These are phyloP conservation scores for Sinohyriopsis cumingii DNA, from an alignment of 2,888 invertebrate species.

Conservation along the genomic window DNA sequence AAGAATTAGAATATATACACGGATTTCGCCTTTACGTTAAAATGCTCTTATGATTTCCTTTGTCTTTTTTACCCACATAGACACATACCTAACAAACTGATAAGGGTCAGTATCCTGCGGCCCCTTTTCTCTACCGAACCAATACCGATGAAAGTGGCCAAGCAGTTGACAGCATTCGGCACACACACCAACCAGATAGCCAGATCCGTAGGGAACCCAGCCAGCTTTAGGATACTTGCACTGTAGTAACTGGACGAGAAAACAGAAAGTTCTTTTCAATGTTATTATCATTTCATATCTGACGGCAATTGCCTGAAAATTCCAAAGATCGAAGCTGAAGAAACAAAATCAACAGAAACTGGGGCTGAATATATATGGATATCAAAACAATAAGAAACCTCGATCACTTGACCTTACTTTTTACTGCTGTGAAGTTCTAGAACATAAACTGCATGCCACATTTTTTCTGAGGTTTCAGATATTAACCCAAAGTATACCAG, in stretches of 20 bases:
- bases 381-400: too few relatives aligned
- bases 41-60: too few relatives aligned
- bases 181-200: conserved; percentile 74
- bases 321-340: background rate
- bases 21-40: too few relatives aligned
- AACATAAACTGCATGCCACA: too few relatives aligned
- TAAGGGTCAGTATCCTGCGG: conserved; percentile 63
- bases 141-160: conserved; percentile 74
- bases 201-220: conserved; percentile 70
- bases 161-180: conserved; percentile 72
- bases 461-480: too few relatives aligned
- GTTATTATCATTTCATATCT: background rate
- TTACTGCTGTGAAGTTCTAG: too few relatives aligned
- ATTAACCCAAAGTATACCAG: too few relatives aligned
- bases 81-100: conserved; percentile 63
- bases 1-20: too few relatives aligned
- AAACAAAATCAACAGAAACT: background rate
- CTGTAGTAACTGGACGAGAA: conserved; percentile 73
- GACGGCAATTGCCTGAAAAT: background rate
- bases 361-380: too few relatives aligned
- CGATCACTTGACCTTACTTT: too few relatives aligned
- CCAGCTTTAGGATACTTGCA: conserved; percentile 74
- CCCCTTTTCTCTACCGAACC: conserved; percentile 74
- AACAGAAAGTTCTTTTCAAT: background rate
- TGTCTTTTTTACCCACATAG: background rate